Percentiles rank a stretch among this genome's conserved stretches.
Conservation (phyloP, 2,113 vertebrate species). For the Hydropotes inermis region DNA sequence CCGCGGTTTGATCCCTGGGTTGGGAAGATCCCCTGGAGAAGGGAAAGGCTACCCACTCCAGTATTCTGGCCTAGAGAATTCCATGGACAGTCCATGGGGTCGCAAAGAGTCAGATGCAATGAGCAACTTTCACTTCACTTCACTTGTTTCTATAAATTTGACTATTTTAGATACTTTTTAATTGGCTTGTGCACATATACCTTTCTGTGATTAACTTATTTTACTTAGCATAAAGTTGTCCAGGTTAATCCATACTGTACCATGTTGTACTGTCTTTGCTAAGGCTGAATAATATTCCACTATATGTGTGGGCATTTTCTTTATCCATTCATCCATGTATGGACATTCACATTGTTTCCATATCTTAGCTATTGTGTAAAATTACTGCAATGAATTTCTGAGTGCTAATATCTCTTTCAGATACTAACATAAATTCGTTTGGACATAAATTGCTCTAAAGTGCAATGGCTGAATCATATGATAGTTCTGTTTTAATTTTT, state of each 20-base stretch:
- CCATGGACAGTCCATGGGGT: neutral
- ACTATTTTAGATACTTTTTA: neutral
- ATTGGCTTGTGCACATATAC: neutral
- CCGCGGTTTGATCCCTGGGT: rapidly evolving
- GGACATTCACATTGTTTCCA: neutral
- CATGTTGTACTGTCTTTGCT: neutral
- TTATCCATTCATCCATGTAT: neutral
- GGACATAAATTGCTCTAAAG: neutral
- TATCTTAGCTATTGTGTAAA: neutral
- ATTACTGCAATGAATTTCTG: neutral
- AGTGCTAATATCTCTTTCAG: neutral
- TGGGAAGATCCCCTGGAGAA: neutral
- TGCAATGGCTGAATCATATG: neutral
- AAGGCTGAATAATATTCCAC: neutral
- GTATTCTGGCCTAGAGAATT: neutral
- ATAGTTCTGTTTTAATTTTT: neutral
- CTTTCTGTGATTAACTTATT: neutral
- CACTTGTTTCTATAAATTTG: neutral
- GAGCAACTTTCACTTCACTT: neutral
- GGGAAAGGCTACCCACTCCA: neutral
- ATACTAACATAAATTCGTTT: neutral
- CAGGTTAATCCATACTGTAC: neutral
- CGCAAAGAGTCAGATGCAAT: rapidly evolving
- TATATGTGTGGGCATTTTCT: neutral
- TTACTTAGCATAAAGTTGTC: neutral